phyloP scores from a whole-genome alignment of 2,888 invertebrate genomes.

The Elegia similella region DNA sequence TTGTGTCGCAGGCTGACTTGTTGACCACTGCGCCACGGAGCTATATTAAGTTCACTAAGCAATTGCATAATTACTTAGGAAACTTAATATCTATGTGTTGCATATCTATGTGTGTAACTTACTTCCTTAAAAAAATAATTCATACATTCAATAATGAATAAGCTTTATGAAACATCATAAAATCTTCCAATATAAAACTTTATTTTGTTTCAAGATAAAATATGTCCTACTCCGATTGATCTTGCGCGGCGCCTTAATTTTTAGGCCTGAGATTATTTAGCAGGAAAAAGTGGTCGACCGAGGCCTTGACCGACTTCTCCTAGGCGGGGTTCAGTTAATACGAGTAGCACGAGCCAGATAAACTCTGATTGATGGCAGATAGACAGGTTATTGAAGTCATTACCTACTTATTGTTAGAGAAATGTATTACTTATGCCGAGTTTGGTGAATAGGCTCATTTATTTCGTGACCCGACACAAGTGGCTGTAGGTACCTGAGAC shows the following conservation, averaged over 20 bases:
- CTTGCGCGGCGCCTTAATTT: not conserved
- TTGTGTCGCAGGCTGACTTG: too few species aligned
- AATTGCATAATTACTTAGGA: too few species aligned
- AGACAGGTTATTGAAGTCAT: constrained; percentile 24
- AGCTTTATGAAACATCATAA: too few species aligned
- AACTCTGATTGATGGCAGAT: constrained; percentile 29
- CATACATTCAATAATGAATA: too few species aligned
- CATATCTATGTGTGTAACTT: too few species aligned
- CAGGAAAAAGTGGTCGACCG: constrained; percentile 37
- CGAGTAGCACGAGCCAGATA: constrained; percentile 27
- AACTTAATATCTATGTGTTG: too few species aligned
- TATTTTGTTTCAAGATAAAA: too few species aligned
- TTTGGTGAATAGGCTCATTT: constrained; percentile 3
- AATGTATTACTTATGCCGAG: constrained; percentile 19
- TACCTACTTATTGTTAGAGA: constrained; percentile 22
- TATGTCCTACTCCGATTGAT: too few species aligned
- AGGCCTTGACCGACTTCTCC: constrained; percentile 62
- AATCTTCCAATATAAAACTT: too few species aligned
- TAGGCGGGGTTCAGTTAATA: constrained; percentile 44
- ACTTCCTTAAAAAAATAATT: too few species aligned
- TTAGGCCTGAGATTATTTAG: constrained; percentile 13
- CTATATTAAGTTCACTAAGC: too few species aligned
- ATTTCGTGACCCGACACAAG: not conserved
- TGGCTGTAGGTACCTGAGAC: not conserved
- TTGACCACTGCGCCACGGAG: too few species aligned